These are phyloP conservation scores for Vidua chalybeata DNA, from an alignment of 2,113 vertebrate species.

Conservation along the genomic window DNA sequence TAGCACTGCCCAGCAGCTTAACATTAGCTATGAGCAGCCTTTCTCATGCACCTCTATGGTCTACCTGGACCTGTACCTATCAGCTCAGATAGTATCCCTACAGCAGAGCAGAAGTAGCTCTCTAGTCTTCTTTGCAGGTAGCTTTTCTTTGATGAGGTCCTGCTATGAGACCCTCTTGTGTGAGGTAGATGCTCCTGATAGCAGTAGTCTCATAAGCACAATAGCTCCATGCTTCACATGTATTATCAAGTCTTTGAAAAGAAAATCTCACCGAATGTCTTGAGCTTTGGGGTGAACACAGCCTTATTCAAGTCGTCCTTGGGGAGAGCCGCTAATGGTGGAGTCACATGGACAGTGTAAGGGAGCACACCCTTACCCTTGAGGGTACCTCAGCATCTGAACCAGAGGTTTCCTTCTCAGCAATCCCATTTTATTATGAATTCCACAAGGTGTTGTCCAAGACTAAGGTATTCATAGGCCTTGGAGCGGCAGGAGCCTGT, in stretches of 20 bases:
- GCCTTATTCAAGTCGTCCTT: background rate
- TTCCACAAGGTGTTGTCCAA: background rate
- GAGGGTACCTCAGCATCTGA: background rate
- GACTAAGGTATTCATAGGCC: background rate
- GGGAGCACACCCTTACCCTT: background rate
- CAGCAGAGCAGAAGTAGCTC: background rate
- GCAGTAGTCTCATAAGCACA: background rate
- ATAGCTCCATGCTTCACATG: background rate
- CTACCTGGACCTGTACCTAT: background rate
- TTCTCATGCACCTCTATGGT: background rate
- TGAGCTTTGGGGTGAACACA: background rate
- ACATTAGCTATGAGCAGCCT: background rate
- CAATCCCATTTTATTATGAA: background rate
- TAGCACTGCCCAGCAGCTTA: background rate
- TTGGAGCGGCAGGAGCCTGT: background rate
- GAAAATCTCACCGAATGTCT: background rate
- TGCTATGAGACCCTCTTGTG: background rate
- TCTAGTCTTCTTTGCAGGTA: background rate
- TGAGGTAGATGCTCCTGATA: background rate
- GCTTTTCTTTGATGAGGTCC: background rate
- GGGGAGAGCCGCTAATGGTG: background rate
- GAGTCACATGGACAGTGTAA: background rate
- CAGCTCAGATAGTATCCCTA: background rate
- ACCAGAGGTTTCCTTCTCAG: background rate
- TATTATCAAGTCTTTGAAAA: background rate